Evolutionary conservation across 2,888 invertebrate species (phyloP).

Genomic region (Dastarcus helophoroides): DNA sequence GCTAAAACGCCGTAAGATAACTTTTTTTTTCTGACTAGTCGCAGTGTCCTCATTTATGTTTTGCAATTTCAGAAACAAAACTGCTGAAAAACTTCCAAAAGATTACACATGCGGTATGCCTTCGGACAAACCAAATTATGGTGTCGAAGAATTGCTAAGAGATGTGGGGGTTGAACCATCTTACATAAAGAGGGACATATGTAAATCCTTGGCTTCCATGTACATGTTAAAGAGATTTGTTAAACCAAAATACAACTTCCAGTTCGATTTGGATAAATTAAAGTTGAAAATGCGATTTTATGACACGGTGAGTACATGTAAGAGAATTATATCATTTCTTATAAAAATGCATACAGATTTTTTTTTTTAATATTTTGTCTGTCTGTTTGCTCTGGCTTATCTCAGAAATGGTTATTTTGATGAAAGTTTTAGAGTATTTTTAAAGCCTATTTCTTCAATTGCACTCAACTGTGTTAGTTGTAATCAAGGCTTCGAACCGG

Average conservation of each 20-base stretch:
- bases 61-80: conserved; percentile 33
- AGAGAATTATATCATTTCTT: conserved; percentile 2
- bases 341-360: conserved; percentile 3
- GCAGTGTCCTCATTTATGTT: conserved; percentile 2
- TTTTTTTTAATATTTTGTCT: neutral
- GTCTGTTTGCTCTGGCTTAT: neutral
- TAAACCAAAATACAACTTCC: conserved; percentile 24
- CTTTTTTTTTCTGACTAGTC: conserved; percentile 1
- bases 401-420: no score
- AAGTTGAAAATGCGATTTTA: conserved; percentile 21
- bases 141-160: conserved; percentile 37
- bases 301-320: conserved; percentile 23
- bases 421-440: no score
- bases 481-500: no score
- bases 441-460: no score
- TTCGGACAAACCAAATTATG: conserved; percentile 32
- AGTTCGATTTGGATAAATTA: conserved; percentile 24
- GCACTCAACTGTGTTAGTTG: no score
- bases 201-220: conserved; percentile 38
- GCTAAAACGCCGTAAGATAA: conserved; percentile 35
- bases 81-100: conserved; percentile 37
- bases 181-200: conserved; percentile 33
- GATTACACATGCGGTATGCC: conserved; percentile 41
- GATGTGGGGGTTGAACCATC: conserved; percentile 22
- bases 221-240: conserved; percentile 35